Percentiles rank a stretch among this genome's conserved stretches.
Conservation (phyloP, 2,888 invertebrate species). For the Cheilosia urbana region DNA sequence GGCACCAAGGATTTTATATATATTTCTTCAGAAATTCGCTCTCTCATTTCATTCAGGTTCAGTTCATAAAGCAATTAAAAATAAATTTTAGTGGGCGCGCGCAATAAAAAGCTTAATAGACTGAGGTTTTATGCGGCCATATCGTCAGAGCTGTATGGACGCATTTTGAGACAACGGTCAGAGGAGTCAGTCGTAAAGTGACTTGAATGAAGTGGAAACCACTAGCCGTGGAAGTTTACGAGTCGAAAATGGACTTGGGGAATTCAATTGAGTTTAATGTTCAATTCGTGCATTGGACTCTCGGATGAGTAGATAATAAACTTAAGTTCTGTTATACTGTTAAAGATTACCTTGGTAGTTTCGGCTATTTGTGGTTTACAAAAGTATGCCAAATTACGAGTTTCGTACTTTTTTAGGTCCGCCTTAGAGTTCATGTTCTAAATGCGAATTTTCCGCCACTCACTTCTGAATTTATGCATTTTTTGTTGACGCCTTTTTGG, state of each 20-base stretch:
- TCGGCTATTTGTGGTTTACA: neutral
- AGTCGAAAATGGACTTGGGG: slow-evolving; percentile 15
- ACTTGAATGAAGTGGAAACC: neutral
- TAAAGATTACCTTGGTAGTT: neutral
- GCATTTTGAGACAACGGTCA: slow-evolving; percentile 15
- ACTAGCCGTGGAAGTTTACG: slow-evolving; percentile 16
- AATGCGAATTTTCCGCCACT: too few species aligned
- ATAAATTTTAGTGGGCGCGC: slow-evolving; percentile 56
- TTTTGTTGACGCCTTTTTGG: too few species aligned
- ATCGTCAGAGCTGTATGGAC: slow-evolving; percentile 1
- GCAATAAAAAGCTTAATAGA: slow-evolving; percentile 32
- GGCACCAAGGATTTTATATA: slow-evolving; percentile 42
- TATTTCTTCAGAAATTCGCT: slow-evolving; percentile 49
- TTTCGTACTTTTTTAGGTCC: too few species aligned
- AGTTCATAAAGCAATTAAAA: slow-evolving; percentile 68
- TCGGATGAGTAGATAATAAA: slow-evolving; percentile 10
- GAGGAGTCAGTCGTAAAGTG: slow-evolving; percentile 6
- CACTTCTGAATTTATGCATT: too few species aligned
- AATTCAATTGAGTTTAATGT: slow-evolving; percentile 6
- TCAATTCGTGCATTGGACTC: slow-evolving; percentile 1
- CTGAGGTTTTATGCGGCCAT: slow-evolving; percentile 14
- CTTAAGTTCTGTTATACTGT: neutral
- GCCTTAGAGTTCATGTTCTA: too few species aligned
- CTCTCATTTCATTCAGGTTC: neutral
- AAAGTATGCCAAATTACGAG: too few species aligned